Evolutionary conservation across 1,140 invertebrate genomes (phyloP).

Genomic region (Zophobas atratus): DNA sequence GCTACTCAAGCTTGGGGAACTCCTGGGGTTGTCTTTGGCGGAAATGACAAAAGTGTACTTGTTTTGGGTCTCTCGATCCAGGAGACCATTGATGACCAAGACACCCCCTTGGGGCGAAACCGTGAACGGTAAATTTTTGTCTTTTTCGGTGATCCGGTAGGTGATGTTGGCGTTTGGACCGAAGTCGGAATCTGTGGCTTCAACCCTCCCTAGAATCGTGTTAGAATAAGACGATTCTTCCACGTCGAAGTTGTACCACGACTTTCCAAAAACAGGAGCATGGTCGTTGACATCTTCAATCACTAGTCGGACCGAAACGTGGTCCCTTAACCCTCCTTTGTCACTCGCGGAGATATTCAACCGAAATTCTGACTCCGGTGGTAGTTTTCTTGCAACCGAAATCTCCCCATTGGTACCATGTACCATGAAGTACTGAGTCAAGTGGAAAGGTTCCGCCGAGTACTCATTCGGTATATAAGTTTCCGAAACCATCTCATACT

Average conservation of each 20-base stretch:
- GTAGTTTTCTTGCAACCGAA: slow-evolving; percentile 80
- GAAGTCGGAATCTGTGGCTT: slow-evolving; percentile 83
- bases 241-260: slow-evolving; percentile 87
- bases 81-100: slow-evolving; percentile 80
- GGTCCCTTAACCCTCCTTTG: slow-evolving; percentile 79
- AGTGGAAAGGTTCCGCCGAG: slow-evolving; percentile 67
- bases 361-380: slow-evolving; percentile 83
- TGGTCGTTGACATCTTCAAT: slow-evolving; percentile 91
- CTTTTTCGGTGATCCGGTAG: slow-evolving; percentile 77
- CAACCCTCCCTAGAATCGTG: slow-evolving; percentile 81
- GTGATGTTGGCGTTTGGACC: slow-evolving; percentile 83
- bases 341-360: slow-evolving; percentile 86
- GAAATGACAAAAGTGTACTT: slow-evolving; percentile 82
- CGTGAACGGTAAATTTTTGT: slow-evolving; percentile 78
- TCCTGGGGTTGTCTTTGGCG: slow-evolving; percentile 81
- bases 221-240: slow-evolving; percentile 83
- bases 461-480: slow-evolving; percentile 72
- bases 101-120: slow-evolving; percentile 83
- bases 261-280: slow-evolving; percentile 84
- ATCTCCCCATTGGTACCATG: slow-evolving; percentile 83
- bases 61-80: slow-evolving; percentile 84
- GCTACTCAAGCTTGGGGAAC: slow-evolving; percentile 74
- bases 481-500: slow-evolving; percentile 82
- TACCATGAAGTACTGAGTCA: slow-evolving; percentile 80
- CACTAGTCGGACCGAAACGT: slow-evolving; percentile 77